phyloP scores from a whole-genome alignment of 2,888 invertebrate species.

The Ganaspis brasiliensis region DNA sequence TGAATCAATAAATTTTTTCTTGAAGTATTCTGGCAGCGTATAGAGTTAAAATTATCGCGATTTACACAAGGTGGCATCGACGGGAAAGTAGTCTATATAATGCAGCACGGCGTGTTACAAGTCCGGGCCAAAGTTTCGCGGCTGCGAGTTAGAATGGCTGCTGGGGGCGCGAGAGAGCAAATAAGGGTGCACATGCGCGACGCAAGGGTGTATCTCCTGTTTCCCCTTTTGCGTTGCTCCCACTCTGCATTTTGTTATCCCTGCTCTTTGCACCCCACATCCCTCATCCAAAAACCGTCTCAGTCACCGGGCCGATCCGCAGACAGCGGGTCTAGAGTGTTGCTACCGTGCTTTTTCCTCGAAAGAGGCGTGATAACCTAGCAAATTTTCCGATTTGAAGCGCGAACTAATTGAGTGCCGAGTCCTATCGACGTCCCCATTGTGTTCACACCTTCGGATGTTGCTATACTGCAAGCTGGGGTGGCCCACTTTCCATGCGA shows the following conservation, averaged over 20 bases:
- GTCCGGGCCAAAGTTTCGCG: constrained; percentile 59
- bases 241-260: constrained; percentile 57
- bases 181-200: constrained; percentile 69
- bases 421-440: too few relatives aligned
- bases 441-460: not conserved
- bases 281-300: constrained; percentile 71
- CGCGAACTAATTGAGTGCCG: not conserved
- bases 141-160: constrained; percentile 49
- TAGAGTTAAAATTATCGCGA: not conserved
- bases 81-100: constrained; percentile 49
- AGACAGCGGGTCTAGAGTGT: constrained; percentile 70
- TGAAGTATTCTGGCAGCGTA: not conserved
- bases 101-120: constrained; percentile 48
- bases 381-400: not conserved
- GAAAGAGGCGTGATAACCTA: not conserved
- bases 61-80: constrained; percentile 9
- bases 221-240: constrained; percentile 67
- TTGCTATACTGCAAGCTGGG: not conserved
- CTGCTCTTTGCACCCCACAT: constrained; percentile 62
- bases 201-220: constrained; percentile 75
- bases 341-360: constrained; percentile 60
- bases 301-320: constrained; percentile 79
- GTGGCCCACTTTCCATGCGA: constrained; percentile 58
- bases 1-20: not conserved
- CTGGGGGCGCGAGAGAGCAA: constrained; percentile 54